Evolutionary conservation across 37 sponge, comb jelly and placozoan genomes (phyloP), one percentile per base, ranked within the genome.

Genomic region (Chondrilla cf. caribensis): DNA sequence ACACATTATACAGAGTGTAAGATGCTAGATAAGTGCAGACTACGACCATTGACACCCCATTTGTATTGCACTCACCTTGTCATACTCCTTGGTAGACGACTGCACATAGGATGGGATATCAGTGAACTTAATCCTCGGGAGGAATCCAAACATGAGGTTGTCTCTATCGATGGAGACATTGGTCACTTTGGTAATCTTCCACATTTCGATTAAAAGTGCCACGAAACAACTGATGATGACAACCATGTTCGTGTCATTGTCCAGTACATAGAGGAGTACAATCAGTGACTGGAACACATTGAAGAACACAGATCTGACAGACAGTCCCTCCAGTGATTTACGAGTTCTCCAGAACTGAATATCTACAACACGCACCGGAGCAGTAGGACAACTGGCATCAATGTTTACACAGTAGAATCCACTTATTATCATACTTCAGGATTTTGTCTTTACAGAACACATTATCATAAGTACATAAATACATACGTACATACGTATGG

Each of bases 111-210:
- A 93, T 0, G 94, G 88, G 44, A 82, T 54, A 70, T 98, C 94
- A n/a, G 83, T 57, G 31, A 92, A 82, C 35, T 79, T 59, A 0
- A 96, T 66, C 25, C 88, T 40, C 2, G 99, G 99, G 40, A 98
- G 39, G 37, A 93, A 36, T 9, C 99, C 96, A 0, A 84, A 77
- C 1, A 93, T 58, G n/a, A 60, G 73, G 64, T 88, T 86, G 18
- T 87, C 77, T 38, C 86, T 36, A 71, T 93, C 90, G 8, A 96
- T 29, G 59, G 77, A 60, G 17, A 98, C 68, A 22, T 89, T 60
- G n/a, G 87, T 84, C 54, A 98, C 98, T 85, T 98, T 98, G 17
- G 98, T 96, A 19, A 98, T 88, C 71, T 98, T 98, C 98, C 98
- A 98, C 39, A 89, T 14, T 32, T 98, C 98, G 76, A 98, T 98